Evolutionary conservation across 1,140 invertebrate genomes (phyloP).

Genomic region (Oscheius sp.): DNA sequence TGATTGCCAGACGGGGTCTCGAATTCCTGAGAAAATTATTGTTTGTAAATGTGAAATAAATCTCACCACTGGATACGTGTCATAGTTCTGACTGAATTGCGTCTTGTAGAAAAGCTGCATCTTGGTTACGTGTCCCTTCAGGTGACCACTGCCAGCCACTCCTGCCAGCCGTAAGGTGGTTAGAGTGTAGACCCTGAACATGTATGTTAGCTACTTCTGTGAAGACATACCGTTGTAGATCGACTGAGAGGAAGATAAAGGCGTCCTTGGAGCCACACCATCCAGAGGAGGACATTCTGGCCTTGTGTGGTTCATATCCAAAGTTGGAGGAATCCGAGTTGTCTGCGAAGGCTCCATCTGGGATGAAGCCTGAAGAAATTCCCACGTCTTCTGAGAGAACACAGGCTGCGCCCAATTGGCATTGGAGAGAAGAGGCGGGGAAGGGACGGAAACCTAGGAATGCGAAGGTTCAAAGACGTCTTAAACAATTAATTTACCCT

Average conservation of each 20-base stretch:
- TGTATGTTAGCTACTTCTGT: not conserved
- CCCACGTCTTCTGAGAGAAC: conserved; percentile 86
- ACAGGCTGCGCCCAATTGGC: conserved; percentile 86
- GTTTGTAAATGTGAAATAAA: not conserved
- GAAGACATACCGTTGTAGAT: conserved; percentile 69
- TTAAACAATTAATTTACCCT: no score
- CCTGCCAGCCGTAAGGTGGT: conserved; percentile 48
- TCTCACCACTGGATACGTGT: conserved; percentile 80
- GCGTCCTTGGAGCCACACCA: conserved; percentile 75
- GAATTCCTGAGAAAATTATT: conserved; percentile 45
- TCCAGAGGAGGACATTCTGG: conserved; percentile 53
- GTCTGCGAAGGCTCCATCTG: conserved; percentile 91
- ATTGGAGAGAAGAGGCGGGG: conserved; percentile 82
- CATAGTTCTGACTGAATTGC: conserved; percentile 85
- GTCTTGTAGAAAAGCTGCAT: conserved; percentile 95
- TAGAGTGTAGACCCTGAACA: conserved; percentile 24
- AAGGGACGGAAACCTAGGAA: conserved; percentile 71
- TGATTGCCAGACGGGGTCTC: conserved; percentile 76
- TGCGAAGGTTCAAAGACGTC: not conserved
- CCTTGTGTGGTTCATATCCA: conserved; percentile 59
- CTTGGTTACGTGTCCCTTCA: conserved; percentile 71
- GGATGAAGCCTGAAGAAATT: conserved; percentile 82
- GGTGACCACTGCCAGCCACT: conserved; percentile 53
- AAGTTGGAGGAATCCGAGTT: conserved; percentile 68
- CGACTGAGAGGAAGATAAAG: conserved; percentile 90